Conservation (phyloP, 1,140 invertebrate species). For the Megathymus violae region DNA sequence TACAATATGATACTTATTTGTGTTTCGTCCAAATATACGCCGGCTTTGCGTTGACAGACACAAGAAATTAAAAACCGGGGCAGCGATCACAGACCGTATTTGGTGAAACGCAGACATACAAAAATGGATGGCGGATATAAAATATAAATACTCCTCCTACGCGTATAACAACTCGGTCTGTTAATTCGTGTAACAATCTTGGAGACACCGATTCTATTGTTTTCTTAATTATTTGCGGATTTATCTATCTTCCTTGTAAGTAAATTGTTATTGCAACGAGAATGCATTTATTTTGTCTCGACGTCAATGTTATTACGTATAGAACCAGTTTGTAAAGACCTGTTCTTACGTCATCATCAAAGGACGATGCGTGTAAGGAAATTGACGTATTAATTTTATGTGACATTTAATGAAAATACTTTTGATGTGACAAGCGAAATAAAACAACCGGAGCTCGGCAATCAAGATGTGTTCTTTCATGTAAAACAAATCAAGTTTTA, state of each 20-base stretch:
- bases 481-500: too few species aligned
- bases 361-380: conserved; percentile 9
- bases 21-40: too few species aligned
- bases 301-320: conserved; percentile 20
- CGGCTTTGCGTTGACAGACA: too few species aligned
- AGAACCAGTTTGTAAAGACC: background rate
- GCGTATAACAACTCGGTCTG: conserved; percentile 13
- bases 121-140: conserved; percentile 23
- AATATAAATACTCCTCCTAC: conserved; percentile 13
- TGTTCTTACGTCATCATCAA: conserved; percentile 1
- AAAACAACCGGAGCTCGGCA: too few species aligned
- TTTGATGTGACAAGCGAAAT: too few species aligned
- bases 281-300: conserved; percentile 3
- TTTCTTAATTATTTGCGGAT: conserved; percentile 9
- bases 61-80: background rate
- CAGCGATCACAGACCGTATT: conserved; percentile 10
- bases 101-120: conserved; percentile 23
- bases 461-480: too few species aligned
- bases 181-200: conserved; percentile 21
- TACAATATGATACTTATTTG: too few species aligned
- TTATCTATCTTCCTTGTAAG: conserved; percentile 26
- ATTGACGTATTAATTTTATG: too few species aligned
- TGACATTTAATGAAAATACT: too few species aligned
- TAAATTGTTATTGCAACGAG: conserved; percentile 15
- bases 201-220: conserved; percentile 20